Evolutionary conservation across 2,797 vertebrate genomes (phyloP).

Genomic region (Melanotaenia trifasciata): DNA sequence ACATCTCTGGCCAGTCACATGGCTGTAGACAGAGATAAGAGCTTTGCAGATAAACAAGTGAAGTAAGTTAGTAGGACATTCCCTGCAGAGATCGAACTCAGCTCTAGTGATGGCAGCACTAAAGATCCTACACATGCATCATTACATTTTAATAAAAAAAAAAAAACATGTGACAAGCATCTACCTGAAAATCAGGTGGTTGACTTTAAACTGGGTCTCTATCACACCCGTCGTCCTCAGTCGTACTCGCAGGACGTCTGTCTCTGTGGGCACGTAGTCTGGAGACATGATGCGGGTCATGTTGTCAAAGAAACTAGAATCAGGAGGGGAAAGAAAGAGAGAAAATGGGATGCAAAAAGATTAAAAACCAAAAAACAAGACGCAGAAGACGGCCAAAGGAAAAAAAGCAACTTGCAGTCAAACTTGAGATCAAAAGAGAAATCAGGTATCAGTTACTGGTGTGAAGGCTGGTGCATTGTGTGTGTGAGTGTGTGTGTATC

Average conservation of each 20-base stretch:
- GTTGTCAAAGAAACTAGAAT: slow-evolving; percentile 82
- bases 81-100: slow-evolving; percentile 5
- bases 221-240: slow-evolving; percentile 84
- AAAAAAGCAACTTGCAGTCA: slow-evolving; percentile 46
- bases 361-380: slow-evolving; percentile 8
- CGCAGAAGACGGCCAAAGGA: background rate
- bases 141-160: background rate
- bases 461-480: slow-evolving; percentile 10
- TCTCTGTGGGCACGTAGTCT: slow-evolving; percentile 83
- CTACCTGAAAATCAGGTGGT: slow-evolving; percentile 84
- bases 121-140: background rate
- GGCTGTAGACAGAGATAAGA: slow-evolving; percentile 65
- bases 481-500: slow-evolving; percentile 8
- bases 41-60: slow-evolving; percentile 28
- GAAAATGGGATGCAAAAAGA: background rate
- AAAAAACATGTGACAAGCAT: background rate
- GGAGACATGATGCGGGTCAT: slow-evolving; percentile 78
- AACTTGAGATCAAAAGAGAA: slow-evolving; percentile 70
- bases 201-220: slow-evolving; percentile 87
- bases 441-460: slow-evolving; percentile 24
- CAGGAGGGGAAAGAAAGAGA: slow-evolving; percentile 3
- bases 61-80: slow-evolving; percentile 12
- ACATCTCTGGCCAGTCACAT: slow-evolving; percentile 35
- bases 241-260: slow-evolving; percentile 82
- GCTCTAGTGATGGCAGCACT: slow-evolving; percentile 2